Conservation (phyloP, 2,113 vertebrate genomes). For the Saguinus midas region DNA sequence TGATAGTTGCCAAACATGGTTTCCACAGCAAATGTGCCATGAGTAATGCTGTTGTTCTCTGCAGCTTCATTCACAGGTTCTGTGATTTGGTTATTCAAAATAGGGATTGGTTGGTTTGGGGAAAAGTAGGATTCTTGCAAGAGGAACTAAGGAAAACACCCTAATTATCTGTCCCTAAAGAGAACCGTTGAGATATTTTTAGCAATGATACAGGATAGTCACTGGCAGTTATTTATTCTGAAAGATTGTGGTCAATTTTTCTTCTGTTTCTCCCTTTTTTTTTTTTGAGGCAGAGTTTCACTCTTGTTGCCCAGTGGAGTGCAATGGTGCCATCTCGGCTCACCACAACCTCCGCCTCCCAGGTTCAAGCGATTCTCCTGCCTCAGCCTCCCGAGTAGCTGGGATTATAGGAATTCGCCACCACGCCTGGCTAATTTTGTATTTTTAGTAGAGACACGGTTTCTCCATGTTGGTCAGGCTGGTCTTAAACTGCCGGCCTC, state of each 20-base stretch:
- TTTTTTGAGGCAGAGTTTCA: too few species aligned
- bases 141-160: not conserved
- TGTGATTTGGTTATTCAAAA: not conserved
- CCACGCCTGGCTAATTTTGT: too few species aligned
- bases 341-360: too few species aligned
- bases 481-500: too few species aligned
- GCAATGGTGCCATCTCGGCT: too few species aligned
- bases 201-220: not conserved
- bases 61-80: slow-evolving; percentile 16
- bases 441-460: too few species aligned
- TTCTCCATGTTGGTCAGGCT: too few species aligned
- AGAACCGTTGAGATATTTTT: not conserved
- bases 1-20: slow-evolving; percentile 82
- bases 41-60: not conserved
- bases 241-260: not conserved
- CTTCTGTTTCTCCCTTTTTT: not conserved
- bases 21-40: slow-evolving; percentile 75
- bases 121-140: not conserved
- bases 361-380: too few species aligned
- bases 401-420: too few species aligned
- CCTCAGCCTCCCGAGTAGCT: too few species aligned
- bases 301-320: too few species aligned
- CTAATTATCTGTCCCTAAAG: not conserved
- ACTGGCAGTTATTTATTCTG: not conserved
- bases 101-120: fast-evolving